phyloP scores from a whole-genome alignment of 1,140 invertebrate genomes.

The Hypothenemus hampei region DNA sequence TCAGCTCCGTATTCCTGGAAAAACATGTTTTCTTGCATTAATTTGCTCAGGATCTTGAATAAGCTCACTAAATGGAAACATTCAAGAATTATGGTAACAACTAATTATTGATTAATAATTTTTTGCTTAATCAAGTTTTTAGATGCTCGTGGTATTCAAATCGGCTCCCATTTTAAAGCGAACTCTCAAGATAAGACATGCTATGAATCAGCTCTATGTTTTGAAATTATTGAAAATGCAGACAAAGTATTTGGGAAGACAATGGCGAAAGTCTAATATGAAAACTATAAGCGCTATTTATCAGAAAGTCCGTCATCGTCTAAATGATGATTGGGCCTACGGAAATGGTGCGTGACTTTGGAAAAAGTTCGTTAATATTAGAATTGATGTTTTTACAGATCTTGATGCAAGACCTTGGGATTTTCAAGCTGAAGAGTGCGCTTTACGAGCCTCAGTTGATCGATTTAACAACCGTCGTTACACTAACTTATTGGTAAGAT shows the following conservation, averaged over 20 bases:
- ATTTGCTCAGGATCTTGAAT: slow-evolving; percentile 93
- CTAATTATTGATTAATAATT: slow-evolving; percentile 15
- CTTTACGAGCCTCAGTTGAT: slow-evolving; percentile 87
- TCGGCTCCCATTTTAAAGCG: slow-evolving; percentile 97
- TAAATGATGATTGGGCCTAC: slow-evolving; percentile 99
- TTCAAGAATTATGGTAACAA: slow-evolving; percentile 88
- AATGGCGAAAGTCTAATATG: slow-evolving; percentile 99
- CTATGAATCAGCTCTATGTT: slow-evolving; percentile 97
- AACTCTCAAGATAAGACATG: slow-evolving; percentile 91
- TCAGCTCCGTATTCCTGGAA: slow-evolving; percentile 89
- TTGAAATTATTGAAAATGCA: slow-evolving; percentile 99
- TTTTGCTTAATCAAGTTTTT: slow-evolving; percentile 11
- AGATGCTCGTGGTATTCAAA: slow-evolving; percentile 99
- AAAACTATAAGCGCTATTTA: slow-evolving; percentile 99
- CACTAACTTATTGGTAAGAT: slow-evolving; percentile 31
- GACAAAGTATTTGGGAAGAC: slow-evolving; percentile 96
- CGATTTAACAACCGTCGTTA: slow-evolving; percentile 91
- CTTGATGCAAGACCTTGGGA: slow-evolving; percentile 97
- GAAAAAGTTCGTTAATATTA: background rate
- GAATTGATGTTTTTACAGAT: slow-evolving; percentile 55
- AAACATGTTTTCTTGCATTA: slow-evolving; percentile 98
- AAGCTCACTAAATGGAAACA: slow-evolving; percentile 99
- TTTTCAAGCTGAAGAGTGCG: slow-evolving; percentile 97
- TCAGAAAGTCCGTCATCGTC: slow-evolving; percentile 87
- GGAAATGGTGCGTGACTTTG: slow-evolving; percentile 71